Conservation (phyloP, 1,140 invertebrate species). For the Sitodiplosis mosellana region DNA sequence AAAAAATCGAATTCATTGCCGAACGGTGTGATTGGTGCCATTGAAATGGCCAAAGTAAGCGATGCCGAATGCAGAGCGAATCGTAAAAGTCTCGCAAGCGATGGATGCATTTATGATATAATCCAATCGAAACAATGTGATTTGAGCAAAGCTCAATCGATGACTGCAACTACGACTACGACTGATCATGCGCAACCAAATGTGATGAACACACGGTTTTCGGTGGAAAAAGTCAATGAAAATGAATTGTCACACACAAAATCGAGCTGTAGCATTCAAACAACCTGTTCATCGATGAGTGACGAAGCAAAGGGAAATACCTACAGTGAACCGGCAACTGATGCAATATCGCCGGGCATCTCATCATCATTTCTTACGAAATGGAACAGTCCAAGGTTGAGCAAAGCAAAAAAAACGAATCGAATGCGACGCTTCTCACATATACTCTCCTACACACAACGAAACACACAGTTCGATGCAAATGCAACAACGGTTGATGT, state of each 20-base stretch:
- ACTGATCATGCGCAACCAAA: neutral
- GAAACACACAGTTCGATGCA: neutral
- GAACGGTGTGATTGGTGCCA: too few species aligned
- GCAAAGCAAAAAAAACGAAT: conserved; percentile 11
- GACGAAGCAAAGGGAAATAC: neutral
- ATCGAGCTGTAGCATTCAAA: too few species aligned
- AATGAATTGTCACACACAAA: neutral
- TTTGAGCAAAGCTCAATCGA: neutral
- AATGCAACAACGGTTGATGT: neutral
- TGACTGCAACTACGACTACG: neutral
- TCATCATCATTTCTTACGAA: too few species aligned
- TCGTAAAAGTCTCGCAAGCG: neutral
- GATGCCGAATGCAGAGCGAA: neutral
- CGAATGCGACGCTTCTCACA: conserved; percentile 24
- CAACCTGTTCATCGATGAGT: neutral
- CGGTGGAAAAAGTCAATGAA: conserved; percentile 17
- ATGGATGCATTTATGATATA: conserved; percentile 2
- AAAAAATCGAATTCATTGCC: too few species aligned
- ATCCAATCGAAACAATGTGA: conserved; percentile 1
- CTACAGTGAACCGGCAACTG: neutral
- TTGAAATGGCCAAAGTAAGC: too few species aligned
- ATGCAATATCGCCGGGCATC: neutral
- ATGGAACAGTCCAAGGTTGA: too few species aligned
- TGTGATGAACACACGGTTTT: conserved; percentile 15
- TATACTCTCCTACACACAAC: conserved; percentile 16